Base-by-base conservation (phyloP, 2,888 invertebrate species). In the Ellobium chinense region DNA sequence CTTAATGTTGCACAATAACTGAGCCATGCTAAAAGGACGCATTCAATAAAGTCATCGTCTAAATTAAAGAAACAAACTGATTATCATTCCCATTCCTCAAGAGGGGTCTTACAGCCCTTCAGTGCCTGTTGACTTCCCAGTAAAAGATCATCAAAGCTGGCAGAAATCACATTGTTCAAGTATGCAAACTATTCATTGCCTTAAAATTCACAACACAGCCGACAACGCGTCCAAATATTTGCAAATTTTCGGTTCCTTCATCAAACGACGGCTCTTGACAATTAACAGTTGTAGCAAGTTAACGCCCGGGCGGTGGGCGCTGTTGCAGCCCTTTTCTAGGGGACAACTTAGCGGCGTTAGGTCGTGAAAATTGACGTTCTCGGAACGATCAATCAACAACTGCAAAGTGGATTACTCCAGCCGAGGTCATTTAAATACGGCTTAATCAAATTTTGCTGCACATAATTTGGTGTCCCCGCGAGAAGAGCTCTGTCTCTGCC, bases 381-480 rank as follows among this genome's bases (percentile, higher is more conserved):
- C 39, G 34, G 29, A 36, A 9, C 73, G 74, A 80, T 80, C 80
- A 80, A 80, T 80, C 80, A 80, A 80, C 74, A 80, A 39, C 80
- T 73, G 76, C 70, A 80, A 84, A 84, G 83, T 80, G 83, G 83
- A 84, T 84, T 84, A 82, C 80, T 60, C 68, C 31, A 24, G 72
- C 73, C 29, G 80, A 63, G 80, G 82, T 84, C 84, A 83, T 84
- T 84, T 84, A 83, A 84, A 83, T 78, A 78, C 68, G 80, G 75
- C 80, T 83, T 84, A 84, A 84, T 84, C 83, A 84, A 83, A 84
- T 84, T 82, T 62, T 60, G 63, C 56, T 77, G 82, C 80, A 63
- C 82, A 82, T 76, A 82, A 80, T 80, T 78, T 72, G 72, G 72
- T 63, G 58, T 62, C 78, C 81, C 74, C 66, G 29, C 37, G 73